Evolutionary conservation across 2,113 vertebrate genomes (phyloP).

Genomic region (Siniperca knerii): DNA sequence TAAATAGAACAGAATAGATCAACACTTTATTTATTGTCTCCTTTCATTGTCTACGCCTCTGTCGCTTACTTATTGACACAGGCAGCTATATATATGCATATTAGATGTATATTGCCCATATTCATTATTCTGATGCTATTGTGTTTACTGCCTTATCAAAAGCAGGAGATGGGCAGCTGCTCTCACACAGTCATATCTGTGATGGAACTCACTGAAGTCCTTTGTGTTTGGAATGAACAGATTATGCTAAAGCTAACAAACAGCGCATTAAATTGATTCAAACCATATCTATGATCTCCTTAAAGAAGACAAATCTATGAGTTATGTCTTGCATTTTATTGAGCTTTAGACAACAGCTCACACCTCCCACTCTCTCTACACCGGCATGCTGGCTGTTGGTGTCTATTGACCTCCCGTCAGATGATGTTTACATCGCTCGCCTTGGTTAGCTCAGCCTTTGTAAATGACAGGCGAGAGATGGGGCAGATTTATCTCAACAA

Average conservation of each 20-base stretch:
- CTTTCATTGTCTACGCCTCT: slow-evolving; percentile 36
- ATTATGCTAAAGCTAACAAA: slow-evolving; percentile 72
- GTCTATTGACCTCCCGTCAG: neutral
- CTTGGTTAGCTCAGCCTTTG: slow-evolving; percentile 27
- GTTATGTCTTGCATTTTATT: slow-evolving; percentile 54
- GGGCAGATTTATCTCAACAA: slow-evolving; percentile 44
- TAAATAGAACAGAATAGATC: slow-evolving; percentile 52
- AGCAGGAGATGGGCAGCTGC: slow-evolving; percentile 54
- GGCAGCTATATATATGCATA: slow-evolving; percentile 70
- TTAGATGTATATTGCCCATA: slow-evolving; percentile 65
- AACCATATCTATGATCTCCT: slow-evolving; percentile 58
- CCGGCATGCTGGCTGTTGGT: neutral
- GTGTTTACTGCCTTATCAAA: slow-evolving; percentile 67
- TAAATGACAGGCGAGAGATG: slow-evolving; percentile 43
- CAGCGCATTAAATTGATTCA: slow-evolving; percentile 66
- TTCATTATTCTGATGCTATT: slow-evolving; percentile 69
- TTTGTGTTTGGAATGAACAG: slow-evolving; percentile 70
- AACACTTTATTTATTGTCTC: slow-evolving; percentile 53
- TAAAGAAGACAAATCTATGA: slow-evolving; percentile 60
- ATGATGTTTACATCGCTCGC: neutral
- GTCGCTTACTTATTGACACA: slow-evolving; percentile 58
- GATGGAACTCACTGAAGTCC: slow-evolving; percentile 25
- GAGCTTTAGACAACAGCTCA: slow-evolving; percentile 20
- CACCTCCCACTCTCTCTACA: neutral
- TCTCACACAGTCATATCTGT: slow-evolving; percentile 40